Evolutionary conservation across 2,797 vertebrate species (phyloP), one percentile per base, ranked within the genome.

Genomic region (Pseudomugil tenellus): DNA sequence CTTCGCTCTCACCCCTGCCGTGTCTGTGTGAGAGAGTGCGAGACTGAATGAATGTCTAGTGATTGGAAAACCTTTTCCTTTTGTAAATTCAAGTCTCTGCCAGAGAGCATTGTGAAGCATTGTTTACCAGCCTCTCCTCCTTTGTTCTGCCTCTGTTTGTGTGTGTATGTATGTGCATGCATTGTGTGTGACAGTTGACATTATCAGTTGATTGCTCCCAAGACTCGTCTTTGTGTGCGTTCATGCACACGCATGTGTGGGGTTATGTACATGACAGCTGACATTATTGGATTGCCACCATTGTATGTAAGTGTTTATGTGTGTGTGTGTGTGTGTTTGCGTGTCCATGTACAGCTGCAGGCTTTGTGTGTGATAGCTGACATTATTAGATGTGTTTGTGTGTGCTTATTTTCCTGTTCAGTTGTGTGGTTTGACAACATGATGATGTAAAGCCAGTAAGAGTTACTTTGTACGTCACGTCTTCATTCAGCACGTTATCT

Each of bases 41-140:
- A 26, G 37, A 79, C 76, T 88, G 91, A 91, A 87, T 91, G 89
- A 87, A 82, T 84, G 88, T 90, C 88, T 91, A 81, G 87, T 77
- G 84, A 91, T 89, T 87, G 85, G 90, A 90, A n/a, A 91, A 86
- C 77, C 87, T 88, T 91, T 91, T 89, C 86, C 91, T 92, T 92
- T 91, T 92, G 81, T 90, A 83, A 90, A 87, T 77, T 84, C 75
- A 81, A 89, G 87, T 80, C 87, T 84, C 77, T 86, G 85, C 80
- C 81, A 90, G 69, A 85, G 83, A 85, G 87, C 87, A 90, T 92
- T 92, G 90, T 91, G 85, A 53, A 53, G 80, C 79, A 89, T 92
- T 91, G 91, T 93, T 93, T 90, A 91, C 88, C 77, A 91, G 86
- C 84, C 85, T 84, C 71, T 76, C 63, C 72, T 58, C 61, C 76